Conservation (phyloP, 2,888 invertebrate species). For the Mycalesis mineus region DNA sequence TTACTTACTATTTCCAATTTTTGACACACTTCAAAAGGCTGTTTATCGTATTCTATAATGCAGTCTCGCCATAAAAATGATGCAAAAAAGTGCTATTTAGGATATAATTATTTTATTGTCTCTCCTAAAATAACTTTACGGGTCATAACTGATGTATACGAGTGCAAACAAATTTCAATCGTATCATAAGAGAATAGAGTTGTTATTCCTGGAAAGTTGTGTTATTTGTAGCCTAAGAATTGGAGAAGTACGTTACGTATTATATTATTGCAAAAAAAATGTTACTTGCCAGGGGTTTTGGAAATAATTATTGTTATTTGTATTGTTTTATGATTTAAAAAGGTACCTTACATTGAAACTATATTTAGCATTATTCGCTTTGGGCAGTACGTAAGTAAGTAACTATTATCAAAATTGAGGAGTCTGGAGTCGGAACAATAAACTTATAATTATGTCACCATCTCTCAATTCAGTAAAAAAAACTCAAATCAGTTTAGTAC, state of each 20-base stretch:
- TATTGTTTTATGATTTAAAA: no score
- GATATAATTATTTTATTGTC: conserved; percentile 47
- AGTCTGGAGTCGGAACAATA: no score
- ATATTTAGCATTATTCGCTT: no score
- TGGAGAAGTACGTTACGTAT: not conserved
- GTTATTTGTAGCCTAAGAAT: no score
- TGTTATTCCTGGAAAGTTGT: not conserved
- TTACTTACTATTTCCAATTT: not conserved
- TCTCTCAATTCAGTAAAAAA: no score
- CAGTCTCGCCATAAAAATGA: conserved; percentile 37
- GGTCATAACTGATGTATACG: conserved; percentile 26
- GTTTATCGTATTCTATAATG: conserved; percentile 32
- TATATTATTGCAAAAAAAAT: not conserved
- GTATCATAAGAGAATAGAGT: not conserved
- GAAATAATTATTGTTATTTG: no score
- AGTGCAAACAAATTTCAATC: conserved; percentile 8
- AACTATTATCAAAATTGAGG: no score
- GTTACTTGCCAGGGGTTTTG: no score
- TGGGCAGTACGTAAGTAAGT: no score
- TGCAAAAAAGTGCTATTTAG: conserved; percentile 33
- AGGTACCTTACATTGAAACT: no score
- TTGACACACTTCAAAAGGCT: conserved; percentile 16
- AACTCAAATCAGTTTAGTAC: no score
- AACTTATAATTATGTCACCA: no score
- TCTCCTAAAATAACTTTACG: conserved; percentile 33